A percentile compares a stretch with the other conserved stretches of the same genome.
Conservation (phyloP, 2,113 vertebrate species). For the Sapajus apella region DNA sequence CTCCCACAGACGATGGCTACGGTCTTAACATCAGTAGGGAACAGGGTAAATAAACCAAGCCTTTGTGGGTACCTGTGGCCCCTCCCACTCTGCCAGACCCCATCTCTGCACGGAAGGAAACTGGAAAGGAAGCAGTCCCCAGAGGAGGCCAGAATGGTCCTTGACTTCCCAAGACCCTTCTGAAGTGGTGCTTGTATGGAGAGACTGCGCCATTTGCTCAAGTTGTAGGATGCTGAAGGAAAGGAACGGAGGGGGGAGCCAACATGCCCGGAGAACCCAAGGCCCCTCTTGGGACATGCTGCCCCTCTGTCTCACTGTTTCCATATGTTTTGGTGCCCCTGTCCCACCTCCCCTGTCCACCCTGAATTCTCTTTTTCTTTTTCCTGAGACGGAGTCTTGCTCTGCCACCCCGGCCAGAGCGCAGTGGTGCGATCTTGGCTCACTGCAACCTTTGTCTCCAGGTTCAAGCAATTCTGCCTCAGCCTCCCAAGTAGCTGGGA, state of each 20-base stretch:
- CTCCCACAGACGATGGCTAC: background rate
- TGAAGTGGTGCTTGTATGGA: background rate
- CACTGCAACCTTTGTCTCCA: too few species aligned
- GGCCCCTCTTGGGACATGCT: background rate
- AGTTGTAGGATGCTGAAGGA: background rate
- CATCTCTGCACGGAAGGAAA: background rate
- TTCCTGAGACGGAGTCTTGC: too few species aligned
- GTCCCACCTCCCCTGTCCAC: background rate
- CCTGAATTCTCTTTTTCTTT: background rate
- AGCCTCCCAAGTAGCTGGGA: too few species aligned
- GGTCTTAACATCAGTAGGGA: background rate
- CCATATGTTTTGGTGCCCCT: background rate
- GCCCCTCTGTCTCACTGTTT: background rate
- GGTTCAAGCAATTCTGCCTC: too few species aligned
- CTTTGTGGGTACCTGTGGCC: background rate
- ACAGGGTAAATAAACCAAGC: background rate
- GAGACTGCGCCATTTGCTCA: background rate
- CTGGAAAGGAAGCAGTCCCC: background rate
- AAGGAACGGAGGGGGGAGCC: rapidly evolving
- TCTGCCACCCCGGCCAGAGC: too few species aligned
- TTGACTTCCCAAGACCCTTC: too few species aligned
- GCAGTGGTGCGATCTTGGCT: too few species aligned
- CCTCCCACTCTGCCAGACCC: background rate
- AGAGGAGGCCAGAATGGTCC: background rate
- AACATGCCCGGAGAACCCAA: background rate